Evolutionary conservation across 2,797 vertebrate species (phyloP), one percentile per base, ranked within the genome.

Genomic region (Sebastes itinus): DNA sequence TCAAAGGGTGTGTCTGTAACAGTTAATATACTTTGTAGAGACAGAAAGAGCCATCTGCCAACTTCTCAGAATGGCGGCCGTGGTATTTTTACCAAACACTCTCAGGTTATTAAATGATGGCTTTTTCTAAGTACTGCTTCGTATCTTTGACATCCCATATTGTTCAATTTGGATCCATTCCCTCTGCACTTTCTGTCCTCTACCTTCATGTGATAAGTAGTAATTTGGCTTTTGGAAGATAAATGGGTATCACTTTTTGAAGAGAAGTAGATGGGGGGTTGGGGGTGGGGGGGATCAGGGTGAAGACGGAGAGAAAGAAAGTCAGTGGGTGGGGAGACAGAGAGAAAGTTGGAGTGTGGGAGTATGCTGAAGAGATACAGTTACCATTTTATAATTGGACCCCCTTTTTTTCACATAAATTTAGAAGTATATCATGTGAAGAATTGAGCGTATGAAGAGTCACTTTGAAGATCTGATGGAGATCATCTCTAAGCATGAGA

Each of bases 151-250:
- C 62, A 69, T 84, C 66, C 28, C 72, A 83, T 67, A 75, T 32
- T 80, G 70, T 76, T 79, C 75, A 72, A 55, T 89, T 86, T 84
- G 38, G 59, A 59, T 75, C 72, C 11, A 18, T 81, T 74, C 38
- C 66, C 67, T 77, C 56, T 38, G 60, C 85, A 75, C 76, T 87
- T 33, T 83, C 42, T 80, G 75, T 84, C 70, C 70, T 25, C 42
- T 76, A 81, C 82, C 75, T 84, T 85, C 62, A 76, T 84, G 58
- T 74, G 79, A 90, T 85, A 85, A 90, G 85, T 46, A 77, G 66
- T 78, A 35, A 69, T 87, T 81, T 72, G 68, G 62, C 78, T 66
- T 83, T 78, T 46, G 42, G 72, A 84, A 86, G 87, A 92, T 89
- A 74, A 87, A 88, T 87, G 73, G 80, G 35, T 77, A 71, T 74